Conservation (phyloP, 2,113 vertebrate genomes). For the Strix uralensis region DNA sequence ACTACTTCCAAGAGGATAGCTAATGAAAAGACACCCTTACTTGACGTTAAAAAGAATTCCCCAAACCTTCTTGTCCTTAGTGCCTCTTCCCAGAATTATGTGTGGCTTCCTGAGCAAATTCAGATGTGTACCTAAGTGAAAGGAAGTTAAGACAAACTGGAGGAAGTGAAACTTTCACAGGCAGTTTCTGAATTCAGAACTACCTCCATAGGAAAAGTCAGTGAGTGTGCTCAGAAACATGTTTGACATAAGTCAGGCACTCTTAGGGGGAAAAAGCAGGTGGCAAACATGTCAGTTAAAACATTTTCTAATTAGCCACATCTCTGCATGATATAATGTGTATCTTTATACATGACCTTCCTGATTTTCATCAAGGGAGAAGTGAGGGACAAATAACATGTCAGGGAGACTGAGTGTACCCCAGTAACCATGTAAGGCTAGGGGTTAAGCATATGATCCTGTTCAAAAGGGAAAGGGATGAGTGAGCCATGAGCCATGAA, state of each 20-base stretch:
- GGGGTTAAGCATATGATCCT: not conserved
- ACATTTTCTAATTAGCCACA: not conserved
- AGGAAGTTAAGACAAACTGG: not conserved
- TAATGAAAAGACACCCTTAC: not conserved
- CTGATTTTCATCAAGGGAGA: not conserved
- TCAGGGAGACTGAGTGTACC: not conserved
- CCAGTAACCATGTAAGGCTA: not conserved
- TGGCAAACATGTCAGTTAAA: not conserved
- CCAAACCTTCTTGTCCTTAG: not conserved
- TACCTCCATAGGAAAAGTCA: not conserved
- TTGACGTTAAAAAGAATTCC: not conserved
- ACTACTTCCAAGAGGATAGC: not conserved
- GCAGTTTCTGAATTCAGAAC: not conserved
- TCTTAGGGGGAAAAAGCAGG: not conserved
- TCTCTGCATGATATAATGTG: not conserved
- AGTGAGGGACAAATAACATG: not conserved
- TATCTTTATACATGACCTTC: not conserved
- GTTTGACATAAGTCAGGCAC: fast-evolving
- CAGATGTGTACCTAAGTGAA: fast-evolving
- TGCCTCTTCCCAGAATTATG: not conserved
- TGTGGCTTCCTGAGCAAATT: not conserved
- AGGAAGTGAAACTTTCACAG: not conserved
- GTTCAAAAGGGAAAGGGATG: not conserved
- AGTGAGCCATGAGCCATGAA: not conserved
- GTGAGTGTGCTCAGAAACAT: not conserved